phyloP scores from a whole-genome alignment of 2,797 vertebrate genomes.

The Coregonus sp. region DNA sequence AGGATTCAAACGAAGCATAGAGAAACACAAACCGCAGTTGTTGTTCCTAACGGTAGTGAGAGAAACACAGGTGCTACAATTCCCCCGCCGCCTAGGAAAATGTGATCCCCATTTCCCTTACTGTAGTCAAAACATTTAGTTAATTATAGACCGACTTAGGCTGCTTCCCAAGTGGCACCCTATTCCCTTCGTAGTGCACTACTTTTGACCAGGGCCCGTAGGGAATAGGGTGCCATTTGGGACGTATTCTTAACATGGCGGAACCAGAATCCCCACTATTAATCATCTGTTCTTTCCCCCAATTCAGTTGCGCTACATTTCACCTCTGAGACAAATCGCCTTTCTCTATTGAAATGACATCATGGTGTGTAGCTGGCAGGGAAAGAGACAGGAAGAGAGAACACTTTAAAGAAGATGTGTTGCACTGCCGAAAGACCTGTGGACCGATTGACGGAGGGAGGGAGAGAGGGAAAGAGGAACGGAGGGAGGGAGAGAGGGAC shows the following conservation, averaged over 20 bases:
- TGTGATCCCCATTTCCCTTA: neutral
- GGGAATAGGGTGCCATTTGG: neutral
- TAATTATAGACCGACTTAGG: conserved; percentile 1
- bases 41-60: neutral
- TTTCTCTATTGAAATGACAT: conserved; percentile 25
- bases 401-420: conserved; percentile 8
- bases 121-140: conserved; percentile 32
- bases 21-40: neutral
- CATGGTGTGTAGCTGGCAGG: conserved; percentile 17
- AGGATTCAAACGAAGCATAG: neutral
- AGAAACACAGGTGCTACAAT: conserved; percentile 1
- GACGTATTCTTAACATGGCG: too few species aligned
- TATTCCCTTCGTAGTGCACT: neutral
- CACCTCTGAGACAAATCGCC: conserved; percentile 16
- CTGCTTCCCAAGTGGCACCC: too few species aligned
- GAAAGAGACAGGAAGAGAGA: conserved; percentile 19
- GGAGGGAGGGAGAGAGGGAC: neutral
- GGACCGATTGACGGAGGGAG: conserved; percentile 6
- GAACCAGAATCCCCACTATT: neutral
- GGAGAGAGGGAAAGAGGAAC: neutral
- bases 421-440: conserved; percentile 10
- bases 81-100: conserved; percentile 3
- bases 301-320: conserved; percentile 6
- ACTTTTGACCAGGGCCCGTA: neutral
- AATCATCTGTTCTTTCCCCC: neutral